Evolutionary conservation across 2,797 vertebrate species (phyloP), one percentile per base, ranked within the genome.

Genomic region (Caiman crocodilus): DNA sequence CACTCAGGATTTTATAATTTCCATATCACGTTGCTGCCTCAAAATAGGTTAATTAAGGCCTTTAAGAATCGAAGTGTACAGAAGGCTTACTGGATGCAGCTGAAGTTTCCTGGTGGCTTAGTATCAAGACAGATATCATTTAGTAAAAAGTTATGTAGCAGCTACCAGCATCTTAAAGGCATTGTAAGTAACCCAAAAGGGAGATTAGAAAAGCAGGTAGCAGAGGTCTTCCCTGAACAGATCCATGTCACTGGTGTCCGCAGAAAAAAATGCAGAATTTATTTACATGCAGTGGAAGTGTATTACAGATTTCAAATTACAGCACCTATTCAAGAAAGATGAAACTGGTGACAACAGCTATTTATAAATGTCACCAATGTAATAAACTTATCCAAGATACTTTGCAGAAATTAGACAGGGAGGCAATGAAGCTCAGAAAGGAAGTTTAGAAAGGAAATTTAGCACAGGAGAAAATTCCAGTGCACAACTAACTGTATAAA

Each of bases 381-480:
- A 50, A 50, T 50, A 50, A 50, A 50, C 42, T 50, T 50, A 64
- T 74, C 9, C 14, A 64, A 80, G 58, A n/a, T 76, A 76, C 77
- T 65, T 5, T 61, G 60, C 59, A 92, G 88, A 79, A 91, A 76
- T 14, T 25, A 79, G 82, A 61, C 64, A 84, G 42, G 30, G 28
- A 76, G 74, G 90, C 67, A 87, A n/a, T 2, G 73, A 57, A 58
- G 88, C 17, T 76, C 56, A 81, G 88, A 9, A 50, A 50, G 42
- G 42, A 89, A 90, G 63, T 85, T 79, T 4, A 8, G 84, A 80
- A 87, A 85, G 92, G 93, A 96, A 96, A 82, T 76, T 32, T 12
- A 87, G 89, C 86, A 96, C 95, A 90, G 93, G 59, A 94, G 81
- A 88, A 73, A 96, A 93, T 79, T 93, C 92, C 90, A 92, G 76